These are phyloP conservation scores for Amorpha juglandis DNA, from an alignment of 2,888 invertebrate genomes.

Conservation along the genomic window DNA sequence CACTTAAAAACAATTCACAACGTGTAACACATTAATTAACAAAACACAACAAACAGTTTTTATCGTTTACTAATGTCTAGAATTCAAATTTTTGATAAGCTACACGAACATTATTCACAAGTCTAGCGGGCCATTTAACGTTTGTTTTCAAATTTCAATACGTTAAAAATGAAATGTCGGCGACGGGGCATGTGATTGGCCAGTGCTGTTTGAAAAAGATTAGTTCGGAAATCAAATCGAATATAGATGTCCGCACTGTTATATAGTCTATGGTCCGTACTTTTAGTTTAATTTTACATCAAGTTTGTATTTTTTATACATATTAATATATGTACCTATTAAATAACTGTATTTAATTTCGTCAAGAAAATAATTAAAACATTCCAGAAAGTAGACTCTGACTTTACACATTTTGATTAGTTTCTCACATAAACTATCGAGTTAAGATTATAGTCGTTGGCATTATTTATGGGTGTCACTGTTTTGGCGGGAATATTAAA, in stretches of 20 bases:
- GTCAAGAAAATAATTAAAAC: no score
- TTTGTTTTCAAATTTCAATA: conserved; percentile 59
- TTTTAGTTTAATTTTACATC: background rate
- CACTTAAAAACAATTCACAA: conserved; percentile 25
- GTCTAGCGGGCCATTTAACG: conserved; percentile 33
- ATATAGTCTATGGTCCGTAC: no score
- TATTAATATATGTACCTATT: no score
- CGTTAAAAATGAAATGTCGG: conserved; percentile 54
- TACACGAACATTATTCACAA: conserved; percentile 11
- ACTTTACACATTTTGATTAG: no score
- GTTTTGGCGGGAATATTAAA: no score
- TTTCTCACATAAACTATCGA: no score
- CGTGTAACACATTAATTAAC: conserved; percentile 5
- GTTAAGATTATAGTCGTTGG: no score
- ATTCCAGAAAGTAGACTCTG: no score
- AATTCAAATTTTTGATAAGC: background rate
- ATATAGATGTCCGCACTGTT: background rate
- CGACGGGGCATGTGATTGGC: conserved; percentile 49
- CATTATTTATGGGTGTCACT: no score
- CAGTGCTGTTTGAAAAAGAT: conserved; percentile 34
- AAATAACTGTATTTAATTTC: no score
- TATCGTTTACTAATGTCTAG: background rate
- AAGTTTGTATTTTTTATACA: background rate
- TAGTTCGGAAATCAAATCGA: conserved; percentile 31
- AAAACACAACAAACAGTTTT: conserved; percentile 16